Evolutionary conservation across 2,888 invertebrate genomes (phyloP), one percentile per base, ranked within the genome.

Genomic region (Drosophila flavopinicola): DNA sequence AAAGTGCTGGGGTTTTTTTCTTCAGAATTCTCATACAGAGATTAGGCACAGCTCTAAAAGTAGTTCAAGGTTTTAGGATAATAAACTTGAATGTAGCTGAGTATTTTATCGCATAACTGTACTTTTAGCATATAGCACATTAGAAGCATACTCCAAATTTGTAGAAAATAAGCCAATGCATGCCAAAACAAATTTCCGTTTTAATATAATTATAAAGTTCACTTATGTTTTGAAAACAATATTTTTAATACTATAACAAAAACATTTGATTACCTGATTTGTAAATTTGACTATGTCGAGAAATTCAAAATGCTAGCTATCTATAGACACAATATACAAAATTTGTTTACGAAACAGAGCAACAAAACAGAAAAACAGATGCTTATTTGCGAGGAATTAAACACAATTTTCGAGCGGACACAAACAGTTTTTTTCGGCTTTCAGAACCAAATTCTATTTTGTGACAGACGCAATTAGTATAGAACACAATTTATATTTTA

Each of bases 261-360:
- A 10, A n/a, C 1, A 20, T 13, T n/a, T 6, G 35, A 11, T 29
- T 59, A 59, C 47, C 38, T 48, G 27, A 24, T 17, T 35, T 37
- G 15, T 20, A 37, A 9, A 4, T 27, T 27, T 27, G 2, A 29
- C 5, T 15, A 10, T 9, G 7, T 37, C 30, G 13, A 41, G 23
- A 41, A 32, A 25, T 23, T 38, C 30, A 39, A 30, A 10, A 17
- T 3, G n/a, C n/a, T n/a, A n/a, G n/a, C n/a, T n/a, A n/a, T n/a
- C n/a, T 47, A 7, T 4, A 11, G 7, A 2, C 10, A 44, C 63
- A 60, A 37, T 27, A 51, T 38, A 20, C 35, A 65, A 41, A 42
- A 48, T 75, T 80, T 80, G 85, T 86, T 80, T 86, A 86, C 85
- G 70, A 86, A 86, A n/a, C n/a, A n/a, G 7, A 41, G 33, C n/a